Conservation (phyloP, 2,797 vertebrate genomes). For the Rousettus madagascariensis region DNA sequence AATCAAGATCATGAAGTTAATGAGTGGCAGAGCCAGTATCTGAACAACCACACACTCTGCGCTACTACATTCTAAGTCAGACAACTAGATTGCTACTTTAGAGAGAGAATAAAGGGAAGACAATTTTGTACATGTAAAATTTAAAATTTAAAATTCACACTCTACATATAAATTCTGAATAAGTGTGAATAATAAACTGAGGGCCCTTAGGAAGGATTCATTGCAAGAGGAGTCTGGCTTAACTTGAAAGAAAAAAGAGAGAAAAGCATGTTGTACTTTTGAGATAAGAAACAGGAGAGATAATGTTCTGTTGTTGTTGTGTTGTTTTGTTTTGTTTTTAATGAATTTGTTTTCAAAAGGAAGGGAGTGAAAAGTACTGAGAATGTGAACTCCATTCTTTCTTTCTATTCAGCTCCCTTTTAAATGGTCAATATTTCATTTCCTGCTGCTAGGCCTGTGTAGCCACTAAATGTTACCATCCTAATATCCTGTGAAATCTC, state of each 20-base stretch:
- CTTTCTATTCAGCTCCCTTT: not conserved
- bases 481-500: conserved; percentile 53
- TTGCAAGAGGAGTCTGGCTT: not conserved
- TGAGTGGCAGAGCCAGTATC: not conserved
- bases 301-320: no score
- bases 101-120: not conserved
- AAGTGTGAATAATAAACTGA: not conserved
- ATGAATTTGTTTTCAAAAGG: not conserved
- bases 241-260: not conserved
- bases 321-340: not conserved
- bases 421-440: conserved; percentile 13
- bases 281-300: not conserved
- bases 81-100: not conserved
- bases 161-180: not conserved
- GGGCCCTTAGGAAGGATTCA: not conserved
- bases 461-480: not conserved
- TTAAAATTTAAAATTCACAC: not conserved
- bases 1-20: not conserved
- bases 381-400: not conserved
- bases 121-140: not conserved
- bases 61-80: not conserved
- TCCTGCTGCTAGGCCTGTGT: not conserved
- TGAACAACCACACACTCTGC: not conserved
- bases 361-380: not conserved
- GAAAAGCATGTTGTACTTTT: not conserved